A percentile compares a stretch with the other conserved stretches of the same genome.
phyloP scores from a whole-genome alignment of 2,797 vertebrate species.

The Vultur gryphus region DNA sequence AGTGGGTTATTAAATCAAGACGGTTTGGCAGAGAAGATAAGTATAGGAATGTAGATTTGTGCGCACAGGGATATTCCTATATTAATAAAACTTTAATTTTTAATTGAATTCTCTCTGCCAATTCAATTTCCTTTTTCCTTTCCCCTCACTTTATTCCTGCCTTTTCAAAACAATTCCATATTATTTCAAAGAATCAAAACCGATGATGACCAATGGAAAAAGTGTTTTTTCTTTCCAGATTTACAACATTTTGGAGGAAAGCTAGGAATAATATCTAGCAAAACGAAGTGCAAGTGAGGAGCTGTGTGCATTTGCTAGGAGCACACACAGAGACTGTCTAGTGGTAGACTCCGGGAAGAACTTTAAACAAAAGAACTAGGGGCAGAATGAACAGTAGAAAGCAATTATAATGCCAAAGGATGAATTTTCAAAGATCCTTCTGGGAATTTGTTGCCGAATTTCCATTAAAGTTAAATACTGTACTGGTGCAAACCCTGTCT shows the following conservation, averaged over 20 bases:
- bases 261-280: neutral
- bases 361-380: neutral
- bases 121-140: neutral
- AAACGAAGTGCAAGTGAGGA: neutral
- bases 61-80: neutral
- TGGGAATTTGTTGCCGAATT: neutral
- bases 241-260: neutral
- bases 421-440: neutral
- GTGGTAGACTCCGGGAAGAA: neutral
- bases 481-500: neutral
- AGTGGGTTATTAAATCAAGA: slow-evolving; percentile 18
- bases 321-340: neutral
- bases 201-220: neutral
- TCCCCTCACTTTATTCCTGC: neutral
- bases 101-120: neutral
- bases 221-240: neutral
- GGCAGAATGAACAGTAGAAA: neutral
- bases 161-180: neutral
- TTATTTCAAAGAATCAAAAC: neutral
- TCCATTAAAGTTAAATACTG: neutral
- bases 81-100: slow-evolving; percentile 39
- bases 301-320: neutral
- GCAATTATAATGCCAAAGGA: neutral
- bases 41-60: neutral
- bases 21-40: neutral